Conservation (phyloP, 1,140 invertebrate genomes). For the Cyphomyrmex costatus region DNA sequence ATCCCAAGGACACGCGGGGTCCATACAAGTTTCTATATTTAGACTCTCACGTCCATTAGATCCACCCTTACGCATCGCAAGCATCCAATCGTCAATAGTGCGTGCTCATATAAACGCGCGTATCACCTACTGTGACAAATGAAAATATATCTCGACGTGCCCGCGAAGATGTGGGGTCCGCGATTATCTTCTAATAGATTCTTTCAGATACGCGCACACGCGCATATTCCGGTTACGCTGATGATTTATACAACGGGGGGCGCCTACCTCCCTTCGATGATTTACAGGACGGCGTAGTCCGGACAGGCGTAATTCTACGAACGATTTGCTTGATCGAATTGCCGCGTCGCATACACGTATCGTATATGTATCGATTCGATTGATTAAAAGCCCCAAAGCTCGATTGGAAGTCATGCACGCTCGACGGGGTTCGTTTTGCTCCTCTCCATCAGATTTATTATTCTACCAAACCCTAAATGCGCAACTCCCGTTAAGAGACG, state of each 20-base stretch:
- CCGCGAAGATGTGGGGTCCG: constrained; percentile 64
- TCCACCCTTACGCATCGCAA: constrained; percentile 16
- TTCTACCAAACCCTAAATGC: constrained; percentile 45
- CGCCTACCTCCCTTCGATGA: constrained; percentile 44
- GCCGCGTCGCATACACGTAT: constrained; percentile 68
- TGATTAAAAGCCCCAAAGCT: constrained; percentile 78
- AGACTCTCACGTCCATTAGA: constrained; percentile 15
- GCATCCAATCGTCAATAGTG: constrained; percentile 80
- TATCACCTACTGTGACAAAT: constrained; percentile 78
- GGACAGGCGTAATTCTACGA: constrained; percentile 77
- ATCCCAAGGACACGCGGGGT: not conserved
- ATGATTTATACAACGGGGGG: constrained; percentile 65
- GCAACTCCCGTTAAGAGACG: constrained; percentile 32
- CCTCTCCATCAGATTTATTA: constrained; percentile 61
- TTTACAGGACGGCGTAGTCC: constrained; percentile 59
- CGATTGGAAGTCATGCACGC: constrained; percentile 78
- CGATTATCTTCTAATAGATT: constrained; percentile 79
- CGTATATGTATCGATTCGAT: constrained; percentile 78
- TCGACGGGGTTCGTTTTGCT: constrained; percentile 60
- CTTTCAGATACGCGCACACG: constrained; percentile 59
- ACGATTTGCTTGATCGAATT: constrained; percentile 82
- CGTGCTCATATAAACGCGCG: constrained; percentile 72
- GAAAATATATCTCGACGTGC: constrained; percentile 79
- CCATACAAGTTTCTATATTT: constrained; percentile 1
- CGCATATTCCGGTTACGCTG: constrained; percentile 32